A percentile compares a stretch with the other conserved stretches of the same genome.
Conservation (phyloP, 2,888 invertebrate species). For the Rhagophthalmus giganteus region DNA sequence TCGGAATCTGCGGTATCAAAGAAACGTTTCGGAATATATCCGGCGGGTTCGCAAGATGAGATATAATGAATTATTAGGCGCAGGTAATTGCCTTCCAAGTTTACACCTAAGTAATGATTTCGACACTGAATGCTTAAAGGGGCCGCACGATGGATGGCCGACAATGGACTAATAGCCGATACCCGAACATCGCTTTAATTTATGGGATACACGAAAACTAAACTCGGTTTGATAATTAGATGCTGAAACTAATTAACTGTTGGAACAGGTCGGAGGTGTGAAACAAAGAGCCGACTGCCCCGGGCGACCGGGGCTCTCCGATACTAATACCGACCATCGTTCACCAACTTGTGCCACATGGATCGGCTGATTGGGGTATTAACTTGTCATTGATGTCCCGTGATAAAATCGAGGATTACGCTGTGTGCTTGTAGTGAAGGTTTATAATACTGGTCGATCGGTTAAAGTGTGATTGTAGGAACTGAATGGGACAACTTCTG, state of each 20-base stretch:
- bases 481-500: no score
- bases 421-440: conserved; percentile 7
- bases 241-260: conserved; percentile 60
- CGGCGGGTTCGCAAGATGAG: conserved; percentile 23
- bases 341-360: conserved; percentile 55
- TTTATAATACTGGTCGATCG: background rate
- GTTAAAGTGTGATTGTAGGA: no score
- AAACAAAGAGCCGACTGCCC: conserved; percentile 56
- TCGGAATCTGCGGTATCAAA: conserved; percentile 2
- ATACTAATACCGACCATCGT: conserved; percentile 57
- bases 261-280: conserved; percentile 56
- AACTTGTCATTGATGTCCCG: conserved; percentile 29
- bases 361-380: conserved; percentile 35
- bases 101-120: conserved; percentile 60
- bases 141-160: conserved; percentile 50
- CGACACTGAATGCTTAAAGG: conserved; percentile 58
- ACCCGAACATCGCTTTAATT: conserved; percentile 49
- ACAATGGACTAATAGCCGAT: conserved; percentile 48
- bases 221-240: conserved; percentile 57
- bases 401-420: conserved; percentile 18
- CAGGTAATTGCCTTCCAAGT: conserved; percentile 57
- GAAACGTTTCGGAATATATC: conserved; percentile 4
- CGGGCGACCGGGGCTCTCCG: conserved; percentile 51
- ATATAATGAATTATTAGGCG: conserved; percentile 54
- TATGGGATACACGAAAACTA: conserved; percentile 56